Base-by-base conservation (phyloP, 1,140 invertebrate species). In the Neuroterus valhalla region DNA sequence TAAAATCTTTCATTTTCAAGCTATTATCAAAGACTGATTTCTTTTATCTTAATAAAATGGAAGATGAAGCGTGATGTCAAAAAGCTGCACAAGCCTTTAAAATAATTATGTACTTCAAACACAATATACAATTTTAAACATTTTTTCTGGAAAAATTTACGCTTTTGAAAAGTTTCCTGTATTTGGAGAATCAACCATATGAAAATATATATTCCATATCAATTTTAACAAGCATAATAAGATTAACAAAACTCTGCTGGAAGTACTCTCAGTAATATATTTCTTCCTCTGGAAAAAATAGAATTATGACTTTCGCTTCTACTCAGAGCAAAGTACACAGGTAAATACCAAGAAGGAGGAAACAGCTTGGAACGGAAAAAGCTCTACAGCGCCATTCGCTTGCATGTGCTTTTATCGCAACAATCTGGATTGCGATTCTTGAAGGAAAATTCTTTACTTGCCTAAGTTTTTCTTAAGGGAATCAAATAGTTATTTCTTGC, bases 371-470 rank as follows among this genome's bases (percentile, higher is more conserved):
- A 55, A 26, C 52, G 5, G 15, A 55, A 55, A 55, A 55, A 55
- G 52, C 52, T 55, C 15, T 31, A 26, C 52, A 26, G 52, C 19
- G 21, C 26, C 19, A 55, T 55, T 55, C 52, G 52, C 52, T 62
- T 62, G 12, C 52, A 14, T 62, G 52, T 62, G 52, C 23, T 62
- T 62, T 62, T 62, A 62, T 62, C 52, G 23, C 52, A 12, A 26
- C 52, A 5, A 62, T 62, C 52, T 62, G 31, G 31, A 62, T 31
- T 62, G 23, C 52, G 31, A 62, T 62, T 62, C 52, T 62, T 12
- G 21, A 26, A 26, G 14, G 3, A 62, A 62, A 31, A 12, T 31
- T 62, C 15, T 23, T 62, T 62, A 11, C 12, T 15, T 52, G 19
- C 19, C 17, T 19, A 52, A 52, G 5, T 52, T 19, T 19, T n/a